These are phyloP conservation scores for Hyperopisus bebe DNA, from an alignment of 2,113 vertebrate genomes.

Conservation along the genomic window DNA sequence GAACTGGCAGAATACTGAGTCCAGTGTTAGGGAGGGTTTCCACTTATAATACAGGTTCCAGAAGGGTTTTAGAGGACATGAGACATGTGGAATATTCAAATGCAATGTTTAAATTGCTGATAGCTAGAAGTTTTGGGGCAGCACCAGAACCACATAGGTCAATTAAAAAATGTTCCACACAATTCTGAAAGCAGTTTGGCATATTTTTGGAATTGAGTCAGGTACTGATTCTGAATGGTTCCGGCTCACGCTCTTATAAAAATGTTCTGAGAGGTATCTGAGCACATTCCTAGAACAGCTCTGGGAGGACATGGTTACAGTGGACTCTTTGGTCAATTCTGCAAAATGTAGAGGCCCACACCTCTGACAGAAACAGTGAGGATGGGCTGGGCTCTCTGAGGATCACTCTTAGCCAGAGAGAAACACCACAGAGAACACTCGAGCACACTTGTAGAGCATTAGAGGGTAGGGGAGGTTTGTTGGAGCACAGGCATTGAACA, in stretches of 20 bases:
- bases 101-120: not conserved
- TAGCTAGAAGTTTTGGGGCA: not conserved
- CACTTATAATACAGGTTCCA: not conserved
- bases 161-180: not conserved
- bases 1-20: conserved; percentile 13
- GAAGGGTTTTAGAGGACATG: not conserved
- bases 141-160: conserved; percentile 5
- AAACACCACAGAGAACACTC: conserved; percentile 38
- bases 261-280: conserved; percentile 20
- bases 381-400: conserved; percentile 5
- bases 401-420: conserved; percentile 23
- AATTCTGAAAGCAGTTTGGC: not conserved
- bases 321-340: conserved; percentile 51
- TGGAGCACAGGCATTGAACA: conserved; percentile 54
- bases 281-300: conserved; percentile 23
- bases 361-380: conserved; percentile 31
- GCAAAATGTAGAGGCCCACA: conserved; percentile 50
- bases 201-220: not conserved
- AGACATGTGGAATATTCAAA: not conserved
- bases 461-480: conserved; percentile 39
- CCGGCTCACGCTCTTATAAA: not conserved
- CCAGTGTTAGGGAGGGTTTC: not conserved
- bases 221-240: not conserved
- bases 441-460: conserved; percentile 35
- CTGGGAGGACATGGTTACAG: conserved; percentile 15